Evolutionary conservation across 2,888 invertebrate genomes (phyloP).

Genomic region (Meghimatium bilineatum): DNA sequence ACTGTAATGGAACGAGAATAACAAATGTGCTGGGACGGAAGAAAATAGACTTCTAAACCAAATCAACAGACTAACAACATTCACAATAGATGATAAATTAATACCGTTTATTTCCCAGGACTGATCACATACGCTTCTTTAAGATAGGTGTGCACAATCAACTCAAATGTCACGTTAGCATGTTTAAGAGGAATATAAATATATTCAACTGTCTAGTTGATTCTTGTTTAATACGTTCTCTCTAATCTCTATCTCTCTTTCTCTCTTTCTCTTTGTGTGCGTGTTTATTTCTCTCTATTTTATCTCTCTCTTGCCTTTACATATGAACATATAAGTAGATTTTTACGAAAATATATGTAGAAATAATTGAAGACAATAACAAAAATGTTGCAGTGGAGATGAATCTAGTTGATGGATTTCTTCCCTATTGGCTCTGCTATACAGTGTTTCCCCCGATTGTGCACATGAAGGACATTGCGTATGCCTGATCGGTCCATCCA

Average conservation of each 20-base stretch:
- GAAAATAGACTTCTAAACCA: slow-evolving; percentile 12
- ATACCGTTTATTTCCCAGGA: background rate
- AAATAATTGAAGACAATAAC: background rate
- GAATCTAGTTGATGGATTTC: too few relatives aligned
- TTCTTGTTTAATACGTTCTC: background rate
- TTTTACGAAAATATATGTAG: background rate
- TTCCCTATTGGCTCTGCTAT: too few relatives aligned
- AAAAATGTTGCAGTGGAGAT: too few relatives aligned
- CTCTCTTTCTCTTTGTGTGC: background rate
- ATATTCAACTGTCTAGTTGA: background rate
- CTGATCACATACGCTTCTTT: slow-evolving; percentile 7
- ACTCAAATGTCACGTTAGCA: slow-evolving; percentile 3
- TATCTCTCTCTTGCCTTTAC: background rate
- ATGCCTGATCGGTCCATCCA: too few relatives aligned
- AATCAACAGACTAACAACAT: background rate
- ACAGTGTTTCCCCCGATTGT: too few relatives aligned
- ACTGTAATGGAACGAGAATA: slow-evolving; percentile 7
- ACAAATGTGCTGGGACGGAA: background rate
- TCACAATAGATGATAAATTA: slow-evolving; percentile 24
- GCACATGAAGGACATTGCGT: too few relatives aligned
- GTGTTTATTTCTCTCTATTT: background rate
- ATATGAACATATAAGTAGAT: background rate
- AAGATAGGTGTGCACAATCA: background rate
- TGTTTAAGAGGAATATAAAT: slow-evolving; percentile 4
- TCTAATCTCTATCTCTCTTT: too few relatives aligned